phyloP scores from a whole-genome alignment of 2,113 vertebrate genomes.

The Ctenodactylus gundi region DNA sequence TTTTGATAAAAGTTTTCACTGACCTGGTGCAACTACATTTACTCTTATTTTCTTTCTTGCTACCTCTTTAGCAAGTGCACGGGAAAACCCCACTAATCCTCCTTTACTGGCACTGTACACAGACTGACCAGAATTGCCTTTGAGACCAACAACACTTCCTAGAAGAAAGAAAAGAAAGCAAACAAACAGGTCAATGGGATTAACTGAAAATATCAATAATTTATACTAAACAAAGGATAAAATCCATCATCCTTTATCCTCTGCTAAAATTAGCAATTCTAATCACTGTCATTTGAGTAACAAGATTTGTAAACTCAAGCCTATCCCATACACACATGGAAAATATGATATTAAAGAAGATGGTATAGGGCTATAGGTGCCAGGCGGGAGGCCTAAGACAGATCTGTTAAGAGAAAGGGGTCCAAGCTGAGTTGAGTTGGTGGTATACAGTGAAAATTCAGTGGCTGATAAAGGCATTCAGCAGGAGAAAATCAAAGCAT shows the following conservation, averaged over 20 bases:
- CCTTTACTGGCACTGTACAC: conserved; percentile 94
- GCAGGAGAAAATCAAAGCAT: not conserved
- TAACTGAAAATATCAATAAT: not conserved
- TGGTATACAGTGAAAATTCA: not conserved
- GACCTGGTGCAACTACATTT: conserved; percentile 95
- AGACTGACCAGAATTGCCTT: conserved; percentile 92
- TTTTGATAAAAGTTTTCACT: conserved; percentile 51
- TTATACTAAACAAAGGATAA: not conserved
- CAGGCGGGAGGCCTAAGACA: not conserved
- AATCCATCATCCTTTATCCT: not conserved
- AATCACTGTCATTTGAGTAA: not conserved
- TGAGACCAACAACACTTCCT: conserved; percentile 93
- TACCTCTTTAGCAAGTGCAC: conserved; percentile 95
- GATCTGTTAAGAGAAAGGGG: not conserved
- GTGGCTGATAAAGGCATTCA: not conserved
- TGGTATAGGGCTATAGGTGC: not conserved
- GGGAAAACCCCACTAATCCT: conserved; percentile 94
- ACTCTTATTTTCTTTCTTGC: conserved; percentile 90
- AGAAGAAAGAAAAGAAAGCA: conserved; percentile 52
- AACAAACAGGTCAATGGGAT: not conserved
- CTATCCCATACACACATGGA: not conserved
- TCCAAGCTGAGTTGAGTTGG: not conserved
- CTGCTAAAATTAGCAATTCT: conserved; percentile 41
- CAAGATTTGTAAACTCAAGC: not conserved
- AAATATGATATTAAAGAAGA: not conserved